Evolutionary conservation across 2,888 invertebrate species (phyloP).

Genomic region (Thysanoteuthis rhombus): DNA sequence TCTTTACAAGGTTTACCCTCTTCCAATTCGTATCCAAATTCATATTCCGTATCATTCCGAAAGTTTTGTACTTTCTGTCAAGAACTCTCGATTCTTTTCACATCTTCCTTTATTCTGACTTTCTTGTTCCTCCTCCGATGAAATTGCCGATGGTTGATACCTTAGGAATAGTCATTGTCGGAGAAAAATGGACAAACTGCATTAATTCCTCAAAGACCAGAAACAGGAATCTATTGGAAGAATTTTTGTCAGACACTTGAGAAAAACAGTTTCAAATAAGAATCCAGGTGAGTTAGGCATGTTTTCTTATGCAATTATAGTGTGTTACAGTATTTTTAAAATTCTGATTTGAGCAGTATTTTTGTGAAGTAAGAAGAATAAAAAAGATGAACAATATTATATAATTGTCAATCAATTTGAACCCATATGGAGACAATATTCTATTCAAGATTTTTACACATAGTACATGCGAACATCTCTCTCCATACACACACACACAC

Average conservation of each 20-base stretch:
- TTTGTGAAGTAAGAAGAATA: background rate
- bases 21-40: background rate
- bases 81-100: background rate
- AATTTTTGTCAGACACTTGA: background rate
- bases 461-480: too few species aligned
- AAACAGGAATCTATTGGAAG: background rate
- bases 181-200: background rate
- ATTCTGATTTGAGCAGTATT: background rate
- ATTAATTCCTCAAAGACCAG: background rate
- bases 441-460: background rate
- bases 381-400: background rate
- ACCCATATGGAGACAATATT: background rate
- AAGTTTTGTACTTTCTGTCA: background rate
- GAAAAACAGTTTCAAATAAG: background rate
- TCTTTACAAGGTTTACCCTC: too few species aligned
- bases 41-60: background rate
- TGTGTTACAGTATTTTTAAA: background rate
- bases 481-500: background rate
- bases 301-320: background rate
- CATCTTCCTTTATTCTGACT: background rate
- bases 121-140: background rate
- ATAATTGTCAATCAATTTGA: too few species aligned
- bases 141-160: background rate
- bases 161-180: background rate
- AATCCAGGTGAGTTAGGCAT: background rate